Evolutionary conservation across 2,888 invertebrate genomes (phyloP), one percentile per base, ranked within the genome.

Genomic region (Nomada fucata): DNA sequence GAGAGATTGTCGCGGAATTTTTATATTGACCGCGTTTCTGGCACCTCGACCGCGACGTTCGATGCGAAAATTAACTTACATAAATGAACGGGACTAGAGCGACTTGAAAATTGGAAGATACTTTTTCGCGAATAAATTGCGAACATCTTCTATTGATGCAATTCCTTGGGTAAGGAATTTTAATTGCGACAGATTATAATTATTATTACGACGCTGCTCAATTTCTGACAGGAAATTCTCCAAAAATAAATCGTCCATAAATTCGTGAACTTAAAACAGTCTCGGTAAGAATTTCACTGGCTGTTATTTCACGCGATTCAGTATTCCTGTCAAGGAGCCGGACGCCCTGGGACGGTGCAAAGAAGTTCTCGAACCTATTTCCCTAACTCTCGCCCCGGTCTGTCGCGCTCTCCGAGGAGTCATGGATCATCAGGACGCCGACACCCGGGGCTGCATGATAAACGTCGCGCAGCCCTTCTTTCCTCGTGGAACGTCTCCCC

Each of bases 351-450:
- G 79, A 79, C 84, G 67, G 65, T 61, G 78, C 91, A 93, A 93
- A 93, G 93, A 93, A 93, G 92, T 93, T 93, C 91, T 89, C 90
- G 89, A 93, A 93, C 92, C 93, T 91, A 93, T 93, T 93, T 93
- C 92, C 93, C 92, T 91, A 91, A 91, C 92, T 92, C 91, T 90
- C 90, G 87, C 88, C 61, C 42, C 77, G 53, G 29, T 68, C 29
- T 57, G 65, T 36, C 42, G 52, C 57, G 44, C 59, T 91, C 93
- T 93, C 93, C 82, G 89, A 93, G 93, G 93, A 92, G 91, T 91
- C 91, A 93, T 93, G 93, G 92, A 93, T 93, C 93, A 93, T 91
- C 86, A 79, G 73, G 82, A 9, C 20, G 72, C 57, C 91, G 90
- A 89, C 91, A 90, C 88, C 86, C 88, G 90, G 87, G 88, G 79